Percentiles rank a stretch among this genome's conserved stretches.
These are phyloP conservation scores for Gadus macrocephalus DNA, from an alignment of 2,113 vertebrate genomes.

Conservation along the genomic window DNA sequence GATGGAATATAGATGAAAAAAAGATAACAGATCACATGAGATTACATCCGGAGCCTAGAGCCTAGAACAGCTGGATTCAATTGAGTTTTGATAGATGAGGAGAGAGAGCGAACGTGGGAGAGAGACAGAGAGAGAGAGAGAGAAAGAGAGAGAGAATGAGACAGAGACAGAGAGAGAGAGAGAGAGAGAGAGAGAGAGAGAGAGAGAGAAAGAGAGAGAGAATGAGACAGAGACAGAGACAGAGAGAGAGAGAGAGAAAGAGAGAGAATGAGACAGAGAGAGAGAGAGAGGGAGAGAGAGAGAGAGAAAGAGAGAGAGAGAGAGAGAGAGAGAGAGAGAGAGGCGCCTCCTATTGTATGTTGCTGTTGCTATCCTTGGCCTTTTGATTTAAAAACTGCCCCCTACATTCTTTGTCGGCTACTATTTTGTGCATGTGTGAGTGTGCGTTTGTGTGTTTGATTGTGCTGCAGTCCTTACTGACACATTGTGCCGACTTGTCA, in stretches of 20 bases:
- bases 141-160: constrained; percentile 27
- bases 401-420: constrained; percentile 2
- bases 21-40: no score
- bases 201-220: constrained; percentile 35
- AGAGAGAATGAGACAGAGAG: constrained; percentile 44
- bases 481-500: no score
- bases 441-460: no score
- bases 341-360: constrained; percentile 61
- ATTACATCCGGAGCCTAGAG: no score
- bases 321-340: constrained; percentile 40
- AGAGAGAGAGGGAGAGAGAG: constrained; percentile 38
- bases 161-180: neutral
- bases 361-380: constrained; percentile 7
- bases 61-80: no score
- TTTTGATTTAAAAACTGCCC: constrained; percentile 29
- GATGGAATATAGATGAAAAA: no score
- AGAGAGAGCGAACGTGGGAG: neutral
- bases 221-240: constrained; percentile 37
- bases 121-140: neutral
- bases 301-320: constrained; percentile 30
- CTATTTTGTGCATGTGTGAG: no score
- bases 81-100: no score
- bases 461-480: no score
- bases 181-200: neutral
- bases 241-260: constrained; percentile 43